phyloP scores from a whole-genome alignment of 2,797 vertebrate species.

The Sebastiscus albofasciatus region DNA sequence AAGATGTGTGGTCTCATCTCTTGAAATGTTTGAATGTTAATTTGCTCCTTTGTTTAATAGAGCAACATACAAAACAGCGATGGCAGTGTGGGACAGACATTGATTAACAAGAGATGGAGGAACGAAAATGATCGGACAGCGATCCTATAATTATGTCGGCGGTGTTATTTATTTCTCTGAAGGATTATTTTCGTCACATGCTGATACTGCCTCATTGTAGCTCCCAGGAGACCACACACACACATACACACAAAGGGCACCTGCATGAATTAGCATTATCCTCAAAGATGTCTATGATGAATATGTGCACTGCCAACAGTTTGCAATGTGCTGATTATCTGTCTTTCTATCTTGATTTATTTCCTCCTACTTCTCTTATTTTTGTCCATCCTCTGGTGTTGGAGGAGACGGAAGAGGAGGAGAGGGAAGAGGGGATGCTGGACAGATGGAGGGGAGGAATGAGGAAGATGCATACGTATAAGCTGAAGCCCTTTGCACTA shows the following conservation, averaged over 20 bases:
- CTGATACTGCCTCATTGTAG: slow-evolving; percentile 24
- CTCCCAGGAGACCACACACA: slow-evolving; percentile 5
- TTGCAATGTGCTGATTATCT: not conserved
- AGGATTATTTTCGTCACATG: slow-evolving; percentile 32
- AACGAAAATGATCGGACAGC: slow-evolving; percentile 26
- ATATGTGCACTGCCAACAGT: not conserved
- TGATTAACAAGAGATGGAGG: slow-evolving; percentile 23
- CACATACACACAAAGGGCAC: not conserved
- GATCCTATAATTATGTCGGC: slow-evolving; percentile 35
- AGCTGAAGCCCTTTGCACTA: slow-evolving; percentile 4
- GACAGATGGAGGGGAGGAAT: slow-evolving; percentile 7
- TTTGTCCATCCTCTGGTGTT: slow-evolving; percentile 1
- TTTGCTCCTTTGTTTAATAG: not conserved
- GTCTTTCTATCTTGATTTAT: not conserved
- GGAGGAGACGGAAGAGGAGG: not conserved
- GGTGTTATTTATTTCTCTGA: slow-evolving; percentile 44
- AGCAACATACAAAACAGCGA: slow-evolving; percentile 5
- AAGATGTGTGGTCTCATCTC: not conserved
- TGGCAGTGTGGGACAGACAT: not conserved
- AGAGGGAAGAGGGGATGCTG: not conserved
- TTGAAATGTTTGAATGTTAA: not conserved
- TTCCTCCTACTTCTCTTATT: not conserved
- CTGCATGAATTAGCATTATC: slow-evolving; percentile 10
- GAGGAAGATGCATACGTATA: not conserved
- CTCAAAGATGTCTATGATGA: not conserved